Conservation (phyloP, 2,797 vertebrate genomes). For the Arnoldichthys spilopterus region DNA sequence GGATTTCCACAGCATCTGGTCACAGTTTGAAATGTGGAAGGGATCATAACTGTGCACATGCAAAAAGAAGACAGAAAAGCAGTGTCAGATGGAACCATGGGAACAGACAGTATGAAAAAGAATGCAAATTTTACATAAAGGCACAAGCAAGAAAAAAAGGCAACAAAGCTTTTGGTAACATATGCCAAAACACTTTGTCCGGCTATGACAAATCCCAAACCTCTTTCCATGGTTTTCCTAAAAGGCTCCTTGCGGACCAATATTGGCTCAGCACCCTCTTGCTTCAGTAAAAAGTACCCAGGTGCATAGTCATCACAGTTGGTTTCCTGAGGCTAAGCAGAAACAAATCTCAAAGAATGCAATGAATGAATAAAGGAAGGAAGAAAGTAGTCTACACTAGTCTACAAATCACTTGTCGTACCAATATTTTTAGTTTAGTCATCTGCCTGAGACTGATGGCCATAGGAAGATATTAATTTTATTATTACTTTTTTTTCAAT, state of each 20-base stretch:
- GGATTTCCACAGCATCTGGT: conserved; percentile 31
- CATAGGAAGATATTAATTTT: too few species aligned
- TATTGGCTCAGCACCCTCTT: conserved; percentile 60
- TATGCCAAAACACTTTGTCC: neutral
- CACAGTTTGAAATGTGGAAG: conserved; percentile 49
- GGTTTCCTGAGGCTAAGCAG: conserved; percentile 47
- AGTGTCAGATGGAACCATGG: neutral
- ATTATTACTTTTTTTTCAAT: too few species aligned
- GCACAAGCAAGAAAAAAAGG: too few species aligned
- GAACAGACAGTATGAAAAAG: neutral
- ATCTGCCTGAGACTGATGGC: too few species aligned
- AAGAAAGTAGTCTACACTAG: too few species aligned
- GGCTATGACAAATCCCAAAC: conserved; percentile 36
- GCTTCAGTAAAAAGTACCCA: conserved; percentile 59
- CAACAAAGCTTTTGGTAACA: conserved; percentile 8
- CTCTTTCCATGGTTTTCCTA: conserved; percentile 56
- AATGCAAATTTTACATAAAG: neutral
- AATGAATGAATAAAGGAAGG: neutral
- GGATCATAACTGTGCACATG: conserved; percentile 51
- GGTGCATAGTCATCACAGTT: conserved; percentile 46
- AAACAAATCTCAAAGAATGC: conserved; percentile 6
- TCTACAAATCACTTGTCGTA: too few species aligned
- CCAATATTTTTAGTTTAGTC: too few species aligned
- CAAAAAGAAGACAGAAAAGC: conserved; percentile 31
- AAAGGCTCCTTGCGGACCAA: conserved; percentile 39